These are phyloP conservation scores for Pionites leucogaster DNA, from an alignment of 2,113 vertebrate species.

Conservation along the genomic window DNA sequence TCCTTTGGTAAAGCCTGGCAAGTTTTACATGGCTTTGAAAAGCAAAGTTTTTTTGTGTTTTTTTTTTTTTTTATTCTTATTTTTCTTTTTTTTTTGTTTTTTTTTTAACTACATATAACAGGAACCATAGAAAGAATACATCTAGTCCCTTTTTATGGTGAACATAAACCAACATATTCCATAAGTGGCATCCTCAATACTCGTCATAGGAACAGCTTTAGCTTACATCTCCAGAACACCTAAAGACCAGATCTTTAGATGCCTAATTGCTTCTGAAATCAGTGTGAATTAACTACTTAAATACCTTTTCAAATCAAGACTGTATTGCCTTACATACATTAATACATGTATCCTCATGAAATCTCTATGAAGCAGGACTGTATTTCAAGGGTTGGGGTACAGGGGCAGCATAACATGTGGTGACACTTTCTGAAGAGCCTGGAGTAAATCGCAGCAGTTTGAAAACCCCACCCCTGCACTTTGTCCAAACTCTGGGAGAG, in stretches of 20 bases:
- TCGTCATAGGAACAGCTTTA: not conserved
- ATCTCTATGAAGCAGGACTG: not conserved
- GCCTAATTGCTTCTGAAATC: not conserved
- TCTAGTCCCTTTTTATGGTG: not conserved
- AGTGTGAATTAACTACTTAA: not conserved
- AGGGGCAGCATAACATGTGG: not conserved
- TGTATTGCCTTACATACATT: not conserved
- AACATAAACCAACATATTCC: not conserved
- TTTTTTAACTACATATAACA: not conserved
- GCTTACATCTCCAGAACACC: not conserved
- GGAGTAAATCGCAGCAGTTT: not conserved
- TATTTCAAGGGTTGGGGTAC: not conserved
- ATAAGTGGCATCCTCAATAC: not conserved
- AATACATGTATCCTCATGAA: not conserved
- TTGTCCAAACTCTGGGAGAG: not conserved
- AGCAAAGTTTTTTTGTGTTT: not conserved
- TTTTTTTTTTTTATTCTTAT: not conserved
- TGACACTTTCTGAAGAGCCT: not conserved
- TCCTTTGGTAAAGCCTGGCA: not conserved
- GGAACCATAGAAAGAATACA: not conserved
- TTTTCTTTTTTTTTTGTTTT: not conserved
- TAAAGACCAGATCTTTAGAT: not conserved
- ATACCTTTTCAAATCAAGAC: not conserved
- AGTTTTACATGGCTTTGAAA: not conserved
- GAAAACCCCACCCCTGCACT: not conserved